phyloP scores from a whole-genome alignment of 2,113 vertebrate genomes.

The Hepsetus odoe region DNA sequence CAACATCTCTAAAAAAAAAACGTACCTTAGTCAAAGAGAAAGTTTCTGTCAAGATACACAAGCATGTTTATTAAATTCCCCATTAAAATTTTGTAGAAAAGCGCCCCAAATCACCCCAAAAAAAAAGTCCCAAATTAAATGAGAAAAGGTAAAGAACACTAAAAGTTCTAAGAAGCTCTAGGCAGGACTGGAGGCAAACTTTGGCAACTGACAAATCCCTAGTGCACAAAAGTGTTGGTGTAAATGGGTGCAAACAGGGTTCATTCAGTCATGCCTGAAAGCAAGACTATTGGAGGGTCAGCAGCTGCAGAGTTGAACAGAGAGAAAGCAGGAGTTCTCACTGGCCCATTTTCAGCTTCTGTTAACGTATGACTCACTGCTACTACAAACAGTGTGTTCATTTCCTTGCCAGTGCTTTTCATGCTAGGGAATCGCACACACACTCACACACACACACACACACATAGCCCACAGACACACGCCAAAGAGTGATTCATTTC shows the following conservation, averaged over 20 bases:
- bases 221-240: not conserved
- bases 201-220: no score
- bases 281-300: conserved; percentile 25
- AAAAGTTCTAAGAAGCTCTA: no score
- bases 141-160: no score
- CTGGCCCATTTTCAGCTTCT: conserved; percentile 58
- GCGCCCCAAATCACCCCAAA: no score
- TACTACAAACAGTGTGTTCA: conserved; percentile 63
- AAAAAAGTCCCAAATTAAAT: no score
- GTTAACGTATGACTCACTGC: conserved; percentile 66
- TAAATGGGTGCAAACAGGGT: not conserved
- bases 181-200: no score
- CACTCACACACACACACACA: conserved; percentile 9
- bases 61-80: no score
- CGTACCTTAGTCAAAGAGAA: no score
- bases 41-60: no score
- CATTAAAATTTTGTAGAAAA: no score
- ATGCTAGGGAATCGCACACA: conserved; percentile 58
- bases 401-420: conserved; percentile 64
- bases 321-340: conserved; percentile 19
- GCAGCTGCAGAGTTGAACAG: conserved; percentile 31
- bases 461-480: not conserved
- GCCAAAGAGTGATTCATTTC: conserved; percentile 53
- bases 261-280: not conserved
- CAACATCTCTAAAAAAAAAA: no score